Base-by-base conservation (phyloP, 2,113 vertebrate genomes). In the Ondatra zibethicus region DNA sequence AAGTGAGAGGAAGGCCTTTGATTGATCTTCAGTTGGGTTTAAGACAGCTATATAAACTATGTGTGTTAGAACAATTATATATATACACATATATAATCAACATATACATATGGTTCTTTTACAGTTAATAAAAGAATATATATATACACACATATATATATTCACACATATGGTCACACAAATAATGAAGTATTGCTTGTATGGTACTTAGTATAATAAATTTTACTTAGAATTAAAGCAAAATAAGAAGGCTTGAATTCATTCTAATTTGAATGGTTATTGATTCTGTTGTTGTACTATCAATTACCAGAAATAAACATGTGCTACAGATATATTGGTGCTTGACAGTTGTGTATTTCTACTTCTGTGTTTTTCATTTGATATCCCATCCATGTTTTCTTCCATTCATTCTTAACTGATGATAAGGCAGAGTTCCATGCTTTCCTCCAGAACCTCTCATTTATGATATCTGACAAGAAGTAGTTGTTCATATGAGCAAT, bases 1-100 rank as follows among this genome's bases (percentile, higher is more conserved):
- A 52, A 3, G 25, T 61, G 0, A 47, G 3, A 0, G 14, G 11
- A 31, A 3, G 1, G 5, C 14, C 3, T 5, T 61, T 81, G 36
- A 17, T 23, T 50, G 39, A 58, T 66, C 13, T 96, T 86, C 31
- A 89, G 8, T 29, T 87, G 11, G 50, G 68, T 75, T 80, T 68
- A 66, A 72, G 52, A 70, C 55, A 61, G 0, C 10, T 68, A 52
- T 25, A n/a, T 25, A 36, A 82, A 82, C 70, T 10, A 21, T 42
- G 8, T 45, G 9, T 76, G 6, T 55, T 77, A 81, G 17, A 70
- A 82, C 47, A 72, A 73, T 21, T 4, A 31, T 77, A 19, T 33
- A 80, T 80, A 77, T 47, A 87, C n/a, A 12, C 1, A 36, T 36
- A 70, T 68, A 31, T 12, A 77, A 77, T 8, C n/a, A n/a, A n/a